Base-by-base conservation (phyloP, 2,888 invertebrate genomes). In the Heteromurus nitidus region DNA sequence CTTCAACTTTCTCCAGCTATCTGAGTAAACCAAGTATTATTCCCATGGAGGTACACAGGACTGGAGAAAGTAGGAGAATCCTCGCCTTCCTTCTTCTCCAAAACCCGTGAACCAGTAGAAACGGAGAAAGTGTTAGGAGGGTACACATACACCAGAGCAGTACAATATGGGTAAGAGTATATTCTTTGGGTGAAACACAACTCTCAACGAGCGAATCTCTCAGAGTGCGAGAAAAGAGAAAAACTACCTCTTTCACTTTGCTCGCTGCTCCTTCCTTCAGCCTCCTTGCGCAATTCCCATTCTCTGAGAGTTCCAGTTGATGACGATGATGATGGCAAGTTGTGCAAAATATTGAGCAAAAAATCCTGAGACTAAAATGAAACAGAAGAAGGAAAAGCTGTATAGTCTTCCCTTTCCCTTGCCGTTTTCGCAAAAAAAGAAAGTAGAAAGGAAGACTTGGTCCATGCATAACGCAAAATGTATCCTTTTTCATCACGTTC, bases 271-370 rank as follows among this genome's bases (percentile, higher is more conserved):
- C n/a, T n/a, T 9, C 36, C 36, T 36, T 9, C 13, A 36, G 5
- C 36, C 22, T 53, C 36, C 42, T 75, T 65, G 53, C 36, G 36
- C 53, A 55, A 53, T 74, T 62, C 74, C 36, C 64, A 74, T 74
- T 24, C 36, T 53, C 2, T 16, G n/a, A 75, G 75, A 36, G 31
- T 62, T 74, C 20, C 31, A 65, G 65, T 36, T 55, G 65, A 50
- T 53, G 58, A 60, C 31, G 58, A 68, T 60, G 68, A 76, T 47
- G 22, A 68, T 44, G 47, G 58, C 68, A 58, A 75, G 60, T 76
- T 75, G 65, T 68, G 76, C 76, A 60, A 76, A 68, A 36, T 36
- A 36, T 13, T 36, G 50, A 50, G 50, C 2, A 18, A 1, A 9
- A 9, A 50, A 9, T 20, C 9, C n/a, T 16, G 11, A 16, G 58